phyloP scores from a whole-genome alignment of 2,797 vertebrate genomes.

The Poliocrania exsul region DNA sequence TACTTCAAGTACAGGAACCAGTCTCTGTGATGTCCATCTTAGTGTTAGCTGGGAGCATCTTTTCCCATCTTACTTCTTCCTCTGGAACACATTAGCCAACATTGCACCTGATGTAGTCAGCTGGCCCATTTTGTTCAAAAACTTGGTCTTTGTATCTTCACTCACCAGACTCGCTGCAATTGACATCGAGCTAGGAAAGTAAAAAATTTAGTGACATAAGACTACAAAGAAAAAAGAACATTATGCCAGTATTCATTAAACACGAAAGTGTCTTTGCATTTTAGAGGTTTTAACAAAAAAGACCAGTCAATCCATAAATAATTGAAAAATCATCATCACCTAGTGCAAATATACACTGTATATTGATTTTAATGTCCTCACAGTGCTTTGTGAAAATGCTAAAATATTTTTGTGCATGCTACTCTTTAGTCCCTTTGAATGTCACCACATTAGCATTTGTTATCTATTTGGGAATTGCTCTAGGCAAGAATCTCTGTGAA shows the following conservation, averaged over 20 bases:
- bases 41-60: slow-evolving; percentile 75
- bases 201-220: not conserved
- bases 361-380: not conserved
- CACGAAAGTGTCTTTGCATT: not conserved
- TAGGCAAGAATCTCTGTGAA: not conserved
- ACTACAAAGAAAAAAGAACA: not conserved
- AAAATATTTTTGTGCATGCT: not conserved
- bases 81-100: slow-evolving; percentile 99
- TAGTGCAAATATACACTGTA: not conserved
- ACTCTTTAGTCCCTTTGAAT: not conserved
- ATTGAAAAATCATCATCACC: not conserved
- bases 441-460: not conserved
- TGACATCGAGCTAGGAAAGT: slow-evolving; percentile 87
- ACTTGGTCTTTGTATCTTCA: slow-evolving; percentile 98
- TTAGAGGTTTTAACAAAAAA: not conserved
- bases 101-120: slow-evolving; percentile 97
- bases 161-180: slow-evolving; percentile 97
- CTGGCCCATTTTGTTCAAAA: slow-evolving; percentile 99
- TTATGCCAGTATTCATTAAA: not conserved
- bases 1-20: slow-evolving; percentile 94
- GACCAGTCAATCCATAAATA: not conserved
- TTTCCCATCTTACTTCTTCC: slow-evolving; percentile 87
- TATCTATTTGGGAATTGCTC: not conserved
- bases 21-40: slow-evolving; percentile 77
- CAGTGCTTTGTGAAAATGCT: not conserved